These are phyloP conservation scores for Leiothrix lutea DNA, from an alignment of 2,113 vertebrate species.

Conservation along the genomic window DNA sequence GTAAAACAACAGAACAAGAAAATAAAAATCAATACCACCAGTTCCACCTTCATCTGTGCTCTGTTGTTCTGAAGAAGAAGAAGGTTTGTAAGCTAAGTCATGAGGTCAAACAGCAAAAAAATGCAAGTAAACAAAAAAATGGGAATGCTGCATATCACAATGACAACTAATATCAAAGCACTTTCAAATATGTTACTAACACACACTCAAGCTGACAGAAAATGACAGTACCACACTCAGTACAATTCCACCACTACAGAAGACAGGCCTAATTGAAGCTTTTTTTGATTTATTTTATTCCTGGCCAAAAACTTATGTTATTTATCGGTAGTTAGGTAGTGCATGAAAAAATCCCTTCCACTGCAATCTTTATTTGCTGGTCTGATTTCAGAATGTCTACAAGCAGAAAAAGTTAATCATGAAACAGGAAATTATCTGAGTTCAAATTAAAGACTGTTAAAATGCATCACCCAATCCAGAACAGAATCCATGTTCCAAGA, in stretches of 20 bases:
- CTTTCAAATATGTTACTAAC: background rate
- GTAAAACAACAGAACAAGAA: constrained; percentile 22
- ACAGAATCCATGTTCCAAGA: background rate
- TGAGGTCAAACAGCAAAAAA: constrained; percentile 62
- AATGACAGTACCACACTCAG: background rate
- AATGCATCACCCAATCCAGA: background rate
- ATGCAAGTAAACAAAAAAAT: constrained; percentile 70
- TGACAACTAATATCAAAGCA: background rate
- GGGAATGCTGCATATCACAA: background rate
- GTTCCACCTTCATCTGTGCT: constrained; percentile 81
- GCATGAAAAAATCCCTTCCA: background rate
- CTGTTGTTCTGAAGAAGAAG: constrained; percentile 81
- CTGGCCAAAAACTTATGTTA: background rate
- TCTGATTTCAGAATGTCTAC: background rate
- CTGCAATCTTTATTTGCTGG: background rate
- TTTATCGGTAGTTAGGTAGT: background rate
- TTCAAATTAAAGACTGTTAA: background rate
- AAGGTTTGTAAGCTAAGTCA: constrained; percentile 77
- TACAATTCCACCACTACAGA: background rate
- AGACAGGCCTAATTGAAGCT: background rate
- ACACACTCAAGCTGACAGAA: background rate
- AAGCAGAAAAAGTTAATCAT: background rate
- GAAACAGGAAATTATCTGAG: background rate
- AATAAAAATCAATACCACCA: constrained; percentile 62
- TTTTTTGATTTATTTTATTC: background rate